Evolutionary conservation across 1,140 invertebrate species (phyloP).

Genomic region (Chionoecetes opilio): DNA sequence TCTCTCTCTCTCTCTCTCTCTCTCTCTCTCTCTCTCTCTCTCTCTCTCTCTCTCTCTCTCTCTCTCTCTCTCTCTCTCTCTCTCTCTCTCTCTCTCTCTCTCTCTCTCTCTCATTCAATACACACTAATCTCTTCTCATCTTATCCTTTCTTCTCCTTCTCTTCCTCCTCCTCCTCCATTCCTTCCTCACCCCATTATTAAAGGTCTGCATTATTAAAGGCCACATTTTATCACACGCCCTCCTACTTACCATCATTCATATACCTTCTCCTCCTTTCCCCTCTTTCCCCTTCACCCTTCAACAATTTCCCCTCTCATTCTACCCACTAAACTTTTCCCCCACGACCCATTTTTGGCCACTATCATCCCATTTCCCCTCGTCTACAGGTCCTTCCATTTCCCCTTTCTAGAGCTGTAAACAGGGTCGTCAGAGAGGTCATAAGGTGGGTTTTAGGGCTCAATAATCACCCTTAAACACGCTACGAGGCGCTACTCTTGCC

Average conservation of each 20-base stretch:
- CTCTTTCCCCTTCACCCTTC: neutral
- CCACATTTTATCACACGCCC: too few species aligned
- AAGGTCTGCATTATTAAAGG: too few species aligned
- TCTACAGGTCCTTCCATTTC: neutral
- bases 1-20: neutral
- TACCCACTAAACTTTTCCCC: neutral
- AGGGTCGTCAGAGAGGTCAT: neutral
- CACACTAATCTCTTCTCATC: neutral
- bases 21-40: neutral
- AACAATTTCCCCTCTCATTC: neutral
- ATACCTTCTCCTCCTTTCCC: neutral
- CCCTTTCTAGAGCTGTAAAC: constrained; percentile 7
- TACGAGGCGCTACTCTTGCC: neutral
- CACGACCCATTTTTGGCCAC: neutral
- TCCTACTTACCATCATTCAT: too few species aligned
- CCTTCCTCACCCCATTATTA: neutral
- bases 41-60: neutral
- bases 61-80: neutral
- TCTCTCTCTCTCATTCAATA: neutral
- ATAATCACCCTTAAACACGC: neutral
- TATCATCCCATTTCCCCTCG: neutral
- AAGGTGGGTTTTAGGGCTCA: neutral
- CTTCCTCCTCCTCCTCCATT: neutral
- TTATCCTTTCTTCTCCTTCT: neutral
- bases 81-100: neutral